These are phyloP conservation scores for Danio aesculapii DNA, from an alignment of 2,797 vertebrate genomes.

Conservation along the genomic window DNA sequence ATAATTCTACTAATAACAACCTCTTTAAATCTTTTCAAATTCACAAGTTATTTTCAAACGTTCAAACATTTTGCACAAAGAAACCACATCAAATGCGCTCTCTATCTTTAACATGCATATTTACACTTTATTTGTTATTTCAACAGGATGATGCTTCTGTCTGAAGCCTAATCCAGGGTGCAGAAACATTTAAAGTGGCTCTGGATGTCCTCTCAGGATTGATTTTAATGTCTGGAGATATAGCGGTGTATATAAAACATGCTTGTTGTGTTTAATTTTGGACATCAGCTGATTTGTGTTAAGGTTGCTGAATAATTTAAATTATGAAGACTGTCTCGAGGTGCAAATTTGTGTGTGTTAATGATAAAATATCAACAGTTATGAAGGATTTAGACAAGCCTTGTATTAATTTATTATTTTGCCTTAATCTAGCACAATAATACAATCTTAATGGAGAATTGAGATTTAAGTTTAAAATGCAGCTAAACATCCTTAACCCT, in stretches of 20 bases:
- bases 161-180: constrained; percentile 32
- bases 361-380: neutral
- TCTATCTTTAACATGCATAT: neutral
- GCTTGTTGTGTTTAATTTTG: constrained; percentile 16
- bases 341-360: neutral
- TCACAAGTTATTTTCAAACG: neutral
- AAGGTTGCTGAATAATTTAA: neutral
- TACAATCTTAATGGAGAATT: neutral
- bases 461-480: neutral
- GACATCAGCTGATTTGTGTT: neutral
- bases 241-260: neutral
- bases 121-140: constrained; percentile 39
- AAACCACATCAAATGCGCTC: neutral
- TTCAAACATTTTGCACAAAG: neutral
- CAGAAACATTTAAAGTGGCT: constrained; percentile 23
- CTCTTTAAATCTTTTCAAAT: neutral
- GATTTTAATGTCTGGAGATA: neutral
- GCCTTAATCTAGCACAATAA: neutral
- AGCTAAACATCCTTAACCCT: neutral
- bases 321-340: neutral
- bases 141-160: constrained; percentile 10
- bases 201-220: constrained; percentile 38
- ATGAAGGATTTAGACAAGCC: constrained; percentile 16
- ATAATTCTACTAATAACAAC: too few relatives aligned
- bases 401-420: constrained; percentile 7